A percentile compares a stretch with the other conserved stretches of the same genome.
phyloP scores from a whole-genome alignment of 2,113 vertebrate species.

The Lepidothrix coronata region DNA sequence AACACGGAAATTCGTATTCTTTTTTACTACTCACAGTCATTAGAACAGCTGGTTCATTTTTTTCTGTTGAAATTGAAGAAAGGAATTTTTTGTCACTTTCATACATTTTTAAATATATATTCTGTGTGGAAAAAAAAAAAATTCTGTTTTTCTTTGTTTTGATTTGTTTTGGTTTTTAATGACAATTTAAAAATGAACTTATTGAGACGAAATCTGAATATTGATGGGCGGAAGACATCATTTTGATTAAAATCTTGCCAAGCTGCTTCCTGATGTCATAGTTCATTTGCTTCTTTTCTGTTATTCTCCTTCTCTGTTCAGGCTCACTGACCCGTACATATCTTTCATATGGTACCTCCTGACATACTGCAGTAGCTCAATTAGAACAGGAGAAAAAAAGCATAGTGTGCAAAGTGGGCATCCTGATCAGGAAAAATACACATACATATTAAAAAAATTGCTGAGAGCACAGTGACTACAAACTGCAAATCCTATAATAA shows the following conservation, averaged over 20 bases:
- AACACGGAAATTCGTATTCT: not conserved
- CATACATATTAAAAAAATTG: not conserved
- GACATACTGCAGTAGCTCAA: not conserved
- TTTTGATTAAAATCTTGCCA: not conserved
- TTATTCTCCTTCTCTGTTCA: not conserved
- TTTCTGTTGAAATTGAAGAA: not conserved
- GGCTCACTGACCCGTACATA: not conserved
- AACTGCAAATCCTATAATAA: not conserved
- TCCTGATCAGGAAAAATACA: not conserved
- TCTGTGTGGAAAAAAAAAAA: not conserved
- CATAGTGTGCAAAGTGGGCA: not conserved
- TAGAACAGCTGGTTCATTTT: not conserved
- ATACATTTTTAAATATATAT: not conserved
- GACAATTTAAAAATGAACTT: not conserved
- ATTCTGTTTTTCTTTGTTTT: not conserved
- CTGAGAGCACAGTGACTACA: not conserved
- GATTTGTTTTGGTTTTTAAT: not conserved
- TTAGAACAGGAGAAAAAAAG: not conserved
- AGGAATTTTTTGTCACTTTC: not conserved
- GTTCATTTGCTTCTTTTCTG: not conserved
- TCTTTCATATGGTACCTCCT: not conserved
- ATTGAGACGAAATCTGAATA: not conserved
- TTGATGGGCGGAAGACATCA: not conserved
- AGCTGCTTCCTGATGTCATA: not conserved
- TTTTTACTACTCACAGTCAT: not conserved